phyloP scores from a whole-genome alignment of 2,797 vertebrate genomes.

The Oreochromis mossambicus region DNA sequence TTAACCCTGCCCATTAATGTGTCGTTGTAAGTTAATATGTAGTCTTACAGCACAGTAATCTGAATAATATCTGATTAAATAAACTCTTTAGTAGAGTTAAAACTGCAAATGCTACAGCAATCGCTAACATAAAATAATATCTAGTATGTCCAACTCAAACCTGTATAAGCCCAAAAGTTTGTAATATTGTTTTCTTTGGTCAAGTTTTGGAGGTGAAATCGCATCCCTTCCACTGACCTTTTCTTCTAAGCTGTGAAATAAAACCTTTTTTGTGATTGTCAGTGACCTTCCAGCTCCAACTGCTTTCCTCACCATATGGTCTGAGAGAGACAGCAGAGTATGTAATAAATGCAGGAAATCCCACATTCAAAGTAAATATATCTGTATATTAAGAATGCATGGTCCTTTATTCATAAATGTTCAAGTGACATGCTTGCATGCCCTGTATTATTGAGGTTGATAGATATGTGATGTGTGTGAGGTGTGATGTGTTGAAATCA shows the following conservation, averaged over 20 bases:
- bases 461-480: neutral
- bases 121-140: neutral
- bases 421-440: neutral
- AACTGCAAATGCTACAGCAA: neutral
- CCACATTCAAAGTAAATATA: neutral
- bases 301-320: neutral
- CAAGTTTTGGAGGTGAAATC: neutral
- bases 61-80: neutral
- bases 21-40: neutral
- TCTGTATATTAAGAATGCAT: neutral
- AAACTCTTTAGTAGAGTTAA: neutral
- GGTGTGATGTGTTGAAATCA: constrained; percentile 17
- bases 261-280: constrained; percentile 12
- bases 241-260: neutral
- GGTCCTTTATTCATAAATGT: neutral
- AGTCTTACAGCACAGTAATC: neutral
- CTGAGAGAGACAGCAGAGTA: neutral
- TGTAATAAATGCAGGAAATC: neutral
- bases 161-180: neutral
- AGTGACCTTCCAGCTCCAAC: constrained; percentile 16
- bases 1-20: constrained; percentile 37
- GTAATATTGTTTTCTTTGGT: neutral
- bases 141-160: neutral
- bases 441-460: neutral
- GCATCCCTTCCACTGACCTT: constrained; percentile 1